Conservation (phyloP, 2,113 vertebrate genomes). For the Pollimyrus isidori region DNA sequence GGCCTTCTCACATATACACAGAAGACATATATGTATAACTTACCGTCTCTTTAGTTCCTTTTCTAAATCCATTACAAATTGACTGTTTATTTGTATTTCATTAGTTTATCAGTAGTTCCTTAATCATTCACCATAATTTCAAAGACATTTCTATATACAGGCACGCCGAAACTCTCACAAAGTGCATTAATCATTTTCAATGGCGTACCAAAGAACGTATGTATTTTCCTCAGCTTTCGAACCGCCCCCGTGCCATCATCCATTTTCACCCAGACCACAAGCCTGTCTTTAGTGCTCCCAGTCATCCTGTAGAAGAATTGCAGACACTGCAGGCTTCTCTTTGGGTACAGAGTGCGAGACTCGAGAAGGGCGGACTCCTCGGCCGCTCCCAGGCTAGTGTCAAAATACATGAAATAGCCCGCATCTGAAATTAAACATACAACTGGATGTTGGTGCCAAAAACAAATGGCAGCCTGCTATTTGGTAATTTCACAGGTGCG, state of each 20-base stretch:
- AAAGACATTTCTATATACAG: neutral
- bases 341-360: constrained; percentile 80
- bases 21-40: neutral
- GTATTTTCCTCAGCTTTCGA: constrained; percentile 65
- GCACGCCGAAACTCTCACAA: neutral
- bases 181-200: neutral
- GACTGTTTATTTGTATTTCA: neutral
- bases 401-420: constrained; percentile 75
- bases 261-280: constrained; percentile 71
- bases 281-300: constrained; percentile 64
- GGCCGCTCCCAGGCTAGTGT: constrained; percentile 52
- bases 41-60: neutral
- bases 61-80: neutral
- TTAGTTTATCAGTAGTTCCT: neutral
- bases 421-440: constrained; percentile 49
- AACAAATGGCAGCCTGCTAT: neutral
- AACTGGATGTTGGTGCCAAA: neutral
- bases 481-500: neutral
- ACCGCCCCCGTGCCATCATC: constrained; percentile 74
- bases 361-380: constrained; percentile 70
- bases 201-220: constrained; percentile 67
- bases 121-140: neutral
- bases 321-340: constrained; percentile 74
- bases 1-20: neutral
- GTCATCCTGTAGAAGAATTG: constrained; percentile 88